Percentiles rank a stretch among this genome's conserved stretches.
Evolutionary conservation across 2,797 vertebrate species (phyloP).

Genomic region (Geotrypetes seraphini): DNA sequence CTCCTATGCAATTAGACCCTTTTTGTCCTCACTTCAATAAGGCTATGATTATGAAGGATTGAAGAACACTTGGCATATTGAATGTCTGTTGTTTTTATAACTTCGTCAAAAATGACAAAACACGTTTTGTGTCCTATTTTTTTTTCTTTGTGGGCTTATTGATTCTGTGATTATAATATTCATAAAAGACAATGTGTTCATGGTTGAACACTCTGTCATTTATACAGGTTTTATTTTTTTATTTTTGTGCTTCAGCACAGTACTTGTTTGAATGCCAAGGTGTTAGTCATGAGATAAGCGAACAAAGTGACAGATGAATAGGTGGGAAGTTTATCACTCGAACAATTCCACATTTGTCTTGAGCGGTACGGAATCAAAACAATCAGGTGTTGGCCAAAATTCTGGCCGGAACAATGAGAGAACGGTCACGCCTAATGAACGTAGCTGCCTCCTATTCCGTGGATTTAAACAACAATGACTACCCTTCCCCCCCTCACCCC

Average conservation of each 20-base stretch:
- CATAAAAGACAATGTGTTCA: constrained; percentile 81
- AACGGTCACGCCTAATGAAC: no score
- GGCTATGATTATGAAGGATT: constrained; percentile 99
- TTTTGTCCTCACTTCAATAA: constrained; percentile 99
- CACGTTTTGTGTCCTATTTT: constrained; percentile 97
- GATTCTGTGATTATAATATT: constrained; percentile 99
- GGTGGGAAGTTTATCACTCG: constrained; percentile 48
- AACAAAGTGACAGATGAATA: constrained; percentile 53
- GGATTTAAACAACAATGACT: no score
- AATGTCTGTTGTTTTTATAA: constrained; percentile 99
- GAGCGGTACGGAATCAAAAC: no score
- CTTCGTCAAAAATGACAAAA: constrained; percentile 99
- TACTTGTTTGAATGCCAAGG: constrained; percentile 68
- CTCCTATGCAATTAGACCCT: constrained; percentile 99
- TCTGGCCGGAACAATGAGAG: no score
- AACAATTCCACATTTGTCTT: constrained; percentile 51
- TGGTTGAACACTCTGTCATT: constrained; percentile 65
- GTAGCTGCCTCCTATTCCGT: no score
- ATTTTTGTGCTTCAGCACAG: constrained; percentile 38
- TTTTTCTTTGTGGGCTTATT: constrained; percentile 97
- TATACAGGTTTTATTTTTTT: constrained; percentile 65
- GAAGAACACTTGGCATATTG: constrained; percentile 96
- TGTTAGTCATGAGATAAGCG: constrained; percentile 57
- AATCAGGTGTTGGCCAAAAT: no score
- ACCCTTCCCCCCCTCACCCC: no score